These are phyloP conservation scores for Volucella inanis DNA, from an alignment of 2,888 invertebrate genomes.

Conservation along the genomic window DNA sequence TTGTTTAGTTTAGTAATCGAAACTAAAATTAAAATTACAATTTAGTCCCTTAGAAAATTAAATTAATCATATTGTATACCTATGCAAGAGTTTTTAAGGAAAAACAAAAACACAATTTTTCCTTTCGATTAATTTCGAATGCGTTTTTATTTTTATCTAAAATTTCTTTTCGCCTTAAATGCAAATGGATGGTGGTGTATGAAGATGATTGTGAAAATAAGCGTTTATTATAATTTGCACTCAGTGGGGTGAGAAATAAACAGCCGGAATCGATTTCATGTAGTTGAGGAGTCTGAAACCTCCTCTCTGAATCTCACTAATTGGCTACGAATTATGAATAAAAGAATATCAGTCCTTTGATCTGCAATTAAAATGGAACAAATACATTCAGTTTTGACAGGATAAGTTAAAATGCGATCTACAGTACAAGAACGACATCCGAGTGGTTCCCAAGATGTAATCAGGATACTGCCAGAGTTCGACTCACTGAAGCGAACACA, in stretches of 20 bases:
- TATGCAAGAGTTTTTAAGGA: conserved; percentile 10
- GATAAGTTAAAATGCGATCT: too few relatives aligned
- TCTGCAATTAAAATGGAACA: too few relatives aligned
- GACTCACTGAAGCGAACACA: background rate
- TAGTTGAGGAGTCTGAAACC: background rate
- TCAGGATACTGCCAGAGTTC: conserved; percentile 11
- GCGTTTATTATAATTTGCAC: conserved; percentile 17
- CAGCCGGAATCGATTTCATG: background rate
- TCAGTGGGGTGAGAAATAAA: too few relatives aligned
- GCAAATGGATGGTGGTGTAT: conserved; percentile 33
- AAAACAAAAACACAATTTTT: conserved; percentile 2
- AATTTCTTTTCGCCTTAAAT: conserved; percentile 21
- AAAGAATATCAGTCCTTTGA: too few relatives aligned
- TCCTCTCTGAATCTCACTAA: too few relatives aligned
- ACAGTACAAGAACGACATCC: background rate
- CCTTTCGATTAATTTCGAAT: background rate
- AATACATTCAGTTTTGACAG: too few relatives aligned
- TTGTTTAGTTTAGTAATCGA: conserved; percentile 18
- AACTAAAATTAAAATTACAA: conserved; percentile 29
- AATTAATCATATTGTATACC: conserved; percentile 1
- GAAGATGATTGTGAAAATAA: conserved; percentile 20
- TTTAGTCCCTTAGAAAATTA: conserved; percentile 35
- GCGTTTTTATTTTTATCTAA: background rate
- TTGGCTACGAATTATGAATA: too few relatives aligned
- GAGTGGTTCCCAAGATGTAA: conserved; percentile 21